Evolutionary conservation across 2,797 vertebrate species (phyloP).

Genomic region (Helarctos malayanus): DNA sequence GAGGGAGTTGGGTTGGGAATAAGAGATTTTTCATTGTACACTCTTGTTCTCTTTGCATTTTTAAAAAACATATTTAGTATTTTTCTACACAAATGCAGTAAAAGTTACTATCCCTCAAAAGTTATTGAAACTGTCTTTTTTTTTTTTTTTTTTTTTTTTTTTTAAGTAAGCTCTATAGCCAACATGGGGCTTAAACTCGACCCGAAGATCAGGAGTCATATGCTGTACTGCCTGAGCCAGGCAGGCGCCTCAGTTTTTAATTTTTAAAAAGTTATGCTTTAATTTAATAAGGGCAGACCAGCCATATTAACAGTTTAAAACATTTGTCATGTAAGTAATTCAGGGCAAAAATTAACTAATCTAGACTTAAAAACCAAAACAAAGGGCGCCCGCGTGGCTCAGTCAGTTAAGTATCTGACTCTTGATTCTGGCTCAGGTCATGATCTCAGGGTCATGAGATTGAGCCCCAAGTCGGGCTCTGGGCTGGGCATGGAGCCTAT

Average conservation of each 20-base stretch:
- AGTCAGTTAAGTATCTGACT: neutral
- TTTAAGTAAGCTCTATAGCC: neutral
- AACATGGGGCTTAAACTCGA: neutral
- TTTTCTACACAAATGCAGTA: neutral
- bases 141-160: neutral
- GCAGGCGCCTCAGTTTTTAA: neutral
- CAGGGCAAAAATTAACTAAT: neutral
- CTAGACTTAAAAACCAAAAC: neutral
- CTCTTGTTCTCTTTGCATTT: neutral
- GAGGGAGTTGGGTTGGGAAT: neutral
- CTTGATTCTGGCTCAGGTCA: neutral
- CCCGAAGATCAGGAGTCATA: neutral
- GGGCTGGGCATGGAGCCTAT: neutral
- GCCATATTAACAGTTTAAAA: constrained; percentile 51
- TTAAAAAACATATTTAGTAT: neutral
- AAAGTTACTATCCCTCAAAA: neutral
- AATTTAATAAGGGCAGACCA: neutral
- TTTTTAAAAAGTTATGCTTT: neutral
- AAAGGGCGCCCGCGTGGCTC: neutral
- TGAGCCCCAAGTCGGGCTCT: neutral
- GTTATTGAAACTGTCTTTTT: neutral
- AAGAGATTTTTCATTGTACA: neutral
- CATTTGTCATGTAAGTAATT: neutral
- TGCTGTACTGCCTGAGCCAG: neutral
- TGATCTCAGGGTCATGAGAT: neutral